These are phyloP conservation scores for Smutsia gigantea DNA, from an alignment of 2,797 vertebrate species.

Conservation along the genomic window DNA sequence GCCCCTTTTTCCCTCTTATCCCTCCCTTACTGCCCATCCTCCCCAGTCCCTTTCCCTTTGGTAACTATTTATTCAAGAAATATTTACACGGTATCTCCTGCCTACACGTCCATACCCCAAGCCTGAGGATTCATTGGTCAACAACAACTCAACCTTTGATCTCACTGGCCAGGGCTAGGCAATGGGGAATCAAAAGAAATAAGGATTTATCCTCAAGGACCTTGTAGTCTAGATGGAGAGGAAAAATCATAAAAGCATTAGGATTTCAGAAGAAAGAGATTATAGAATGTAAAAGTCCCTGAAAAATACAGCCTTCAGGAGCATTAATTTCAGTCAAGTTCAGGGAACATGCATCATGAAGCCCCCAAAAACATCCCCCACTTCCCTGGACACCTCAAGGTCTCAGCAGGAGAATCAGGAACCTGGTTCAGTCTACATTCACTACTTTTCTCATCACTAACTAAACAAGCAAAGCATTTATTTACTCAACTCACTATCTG, in stretches of 20 bases:
- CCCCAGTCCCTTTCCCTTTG: too few species aligned
- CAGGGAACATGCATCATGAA: neutral
- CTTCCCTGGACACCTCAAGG: neutral
- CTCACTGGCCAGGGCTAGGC: neutral
- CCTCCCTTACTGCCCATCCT: too few species aligned
- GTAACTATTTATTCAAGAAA: too few species aligned
- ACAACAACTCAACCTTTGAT: neutral
- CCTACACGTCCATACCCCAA: neutral
- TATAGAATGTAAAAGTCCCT: neutral
- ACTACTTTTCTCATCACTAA: neutral
- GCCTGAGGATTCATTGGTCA: neutral
- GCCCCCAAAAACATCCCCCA: neutral
- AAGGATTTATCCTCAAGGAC: neutral
- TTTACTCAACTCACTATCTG: neutral
- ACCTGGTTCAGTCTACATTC: neutral
- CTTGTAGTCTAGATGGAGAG: neutral
- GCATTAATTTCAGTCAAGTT: neutral
- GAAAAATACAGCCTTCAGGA: neutral
- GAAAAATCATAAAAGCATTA: neutral
- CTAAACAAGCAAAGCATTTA: neutral
- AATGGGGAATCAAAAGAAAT: neutral
- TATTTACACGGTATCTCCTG: neutral
- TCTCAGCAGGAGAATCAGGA: neutral
- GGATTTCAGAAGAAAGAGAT: constrained; percentile 3
- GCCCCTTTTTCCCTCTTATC: too few species aligned